These are phyloP conservation scores for Bombus terrestris DNA, from an alignment of 1,140 invertebrate species.

Conservation along the genomic window DNA sequence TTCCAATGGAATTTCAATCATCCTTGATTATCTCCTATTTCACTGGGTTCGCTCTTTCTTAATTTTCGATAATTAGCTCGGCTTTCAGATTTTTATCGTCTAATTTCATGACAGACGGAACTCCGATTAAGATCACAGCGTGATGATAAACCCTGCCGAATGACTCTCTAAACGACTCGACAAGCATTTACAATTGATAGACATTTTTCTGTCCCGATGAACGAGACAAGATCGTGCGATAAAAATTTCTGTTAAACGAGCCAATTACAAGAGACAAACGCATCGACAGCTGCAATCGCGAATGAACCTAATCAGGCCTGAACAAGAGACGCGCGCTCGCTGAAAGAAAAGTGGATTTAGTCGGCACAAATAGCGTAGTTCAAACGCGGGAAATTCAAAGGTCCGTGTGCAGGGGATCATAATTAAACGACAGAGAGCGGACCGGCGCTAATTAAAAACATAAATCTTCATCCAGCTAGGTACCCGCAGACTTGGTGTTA, in stretches of 20 bases:
- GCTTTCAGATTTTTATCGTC: background rate
- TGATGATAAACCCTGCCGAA: background rate
- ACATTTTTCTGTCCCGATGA: background rate
- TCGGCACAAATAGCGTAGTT: background rate
- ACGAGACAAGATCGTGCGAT: background rate
- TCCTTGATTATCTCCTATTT: background rate
- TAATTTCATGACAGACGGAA: background rate
- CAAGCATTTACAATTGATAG: slow-evolving; percentile 7
- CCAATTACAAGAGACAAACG: slow-evolving; percentile 24
- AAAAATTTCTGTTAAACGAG: background rate
- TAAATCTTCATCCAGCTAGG: slow-evolving; percentile 51
- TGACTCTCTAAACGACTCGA: background rate
- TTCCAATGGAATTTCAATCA: background rate
- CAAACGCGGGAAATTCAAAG: slow-evolving; percentile 41
- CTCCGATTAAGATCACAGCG: background rate
- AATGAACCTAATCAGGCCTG: slow-evolving; percentile 21
- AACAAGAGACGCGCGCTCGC: background rate
- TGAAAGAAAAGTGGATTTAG: slow-evolving; percentile 22
- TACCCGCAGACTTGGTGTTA: slow-evolving; percentile 47
- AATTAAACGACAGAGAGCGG: slow-evolving; percentile 44
- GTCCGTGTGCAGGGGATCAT: slow-evolving; percentile 1
- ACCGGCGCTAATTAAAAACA: slow-evolving; percentile 62
- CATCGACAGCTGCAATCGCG: background rate
- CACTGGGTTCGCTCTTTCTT: background rate
- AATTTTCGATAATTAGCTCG: background rate